Conservation (phyloP, 2,113 vertebrate genomes). For the Sceloporus tristichus region DNA sequence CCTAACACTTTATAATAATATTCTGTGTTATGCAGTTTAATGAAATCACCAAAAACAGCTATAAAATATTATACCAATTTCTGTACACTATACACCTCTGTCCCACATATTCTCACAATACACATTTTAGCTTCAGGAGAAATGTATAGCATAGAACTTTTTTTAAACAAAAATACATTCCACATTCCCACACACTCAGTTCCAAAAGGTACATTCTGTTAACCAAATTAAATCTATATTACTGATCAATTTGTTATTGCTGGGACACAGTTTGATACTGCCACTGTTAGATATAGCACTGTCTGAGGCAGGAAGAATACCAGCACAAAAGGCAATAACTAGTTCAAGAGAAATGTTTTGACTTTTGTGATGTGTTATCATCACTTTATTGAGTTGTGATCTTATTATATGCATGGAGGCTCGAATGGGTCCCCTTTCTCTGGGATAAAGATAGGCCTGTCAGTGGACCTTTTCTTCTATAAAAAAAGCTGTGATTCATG, state of each 20-base stretch:
- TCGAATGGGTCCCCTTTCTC: neutral
- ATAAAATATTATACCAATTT: constrained; percentile 86
- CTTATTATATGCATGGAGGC: neutral
- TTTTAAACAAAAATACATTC: constrained; percentile 68
- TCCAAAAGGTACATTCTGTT: constrained; percentile 45
- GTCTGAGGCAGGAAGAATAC: neutral
- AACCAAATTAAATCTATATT: constrained; percentile 43
- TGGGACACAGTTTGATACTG: constrained; percentile 50
- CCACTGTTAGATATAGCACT: neutral
- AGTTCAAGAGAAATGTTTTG: neutral
- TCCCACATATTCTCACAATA: constrained; percentile 69
- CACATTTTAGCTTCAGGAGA: constrained; percentile 74
- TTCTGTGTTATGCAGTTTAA: constrained; percentile 80
- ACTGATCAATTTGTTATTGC: constrained; percentile 57
- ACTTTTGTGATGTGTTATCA: neutral
- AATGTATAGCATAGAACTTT: constrained; percentile 79
- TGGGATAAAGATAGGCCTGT: neutral
- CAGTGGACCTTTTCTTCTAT: neutral
- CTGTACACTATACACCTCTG: constrained; percentile 86
- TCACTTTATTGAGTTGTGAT: neutral
- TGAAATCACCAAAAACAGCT: constrained; percentile 83
- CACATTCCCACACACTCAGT: constrained; percentile 25
- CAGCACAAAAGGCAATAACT: neutral
- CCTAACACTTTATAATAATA: constrained; percentile 79
- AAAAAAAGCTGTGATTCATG: neutral